phyloP scores from a whole-genome alignment of 2,888 invertebrate species.

The Chesias legatella region DNA sequence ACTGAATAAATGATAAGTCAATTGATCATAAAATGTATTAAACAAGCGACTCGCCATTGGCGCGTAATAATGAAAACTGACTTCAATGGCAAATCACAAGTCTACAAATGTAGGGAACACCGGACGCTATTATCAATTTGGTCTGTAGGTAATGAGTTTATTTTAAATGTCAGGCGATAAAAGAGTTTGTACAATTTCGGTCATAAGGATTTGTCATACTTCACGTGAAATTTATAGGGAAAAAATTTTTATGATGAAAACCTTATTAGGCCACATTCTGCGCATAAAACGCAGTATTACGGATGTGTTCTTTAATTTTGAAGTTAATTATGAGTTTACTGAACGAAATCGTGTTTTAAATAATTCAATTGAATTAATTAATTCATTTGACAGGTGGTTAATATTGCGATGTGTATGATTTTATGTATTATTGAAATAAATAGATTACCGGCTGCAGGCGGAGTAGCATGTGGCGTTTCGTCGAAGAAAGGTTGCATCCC shows the following conservation, averaged over 20 bases:
- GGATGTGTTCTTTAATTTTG: too few species aligned
- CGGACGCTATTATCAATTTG: conserved; percentile 63
- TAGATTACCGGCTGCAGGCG: conserved; percentile 65
- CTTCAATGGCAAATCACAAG: conserved; percentile 30
- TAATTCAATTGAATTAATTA: too few species aligned
- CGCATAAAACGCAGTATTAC: too few species aligned
- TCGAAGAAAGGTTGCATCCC: conserved; percentile 77
- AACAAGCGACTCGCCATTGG: conserved; percentile 52
- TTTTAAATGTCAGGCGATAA: conserved; percentile 22
- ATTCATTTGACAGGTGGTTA: too few species aligned
- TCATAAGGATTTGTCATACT: conserved; percentile 11
- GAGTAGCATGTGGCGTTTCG: conserved; percentile 74
- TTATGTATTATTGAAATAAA: too few species aligned
- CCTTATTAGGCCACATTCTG: too few species aligned
- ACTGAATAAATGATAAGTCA: conserved; percentile 47
- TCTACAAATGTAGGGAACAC: conserved; percentile 26
- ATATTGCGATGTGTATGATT: background rate
- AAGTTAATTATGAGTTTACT: too few species aligned
- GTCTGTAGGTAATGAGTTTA: conserved; percentile 25
- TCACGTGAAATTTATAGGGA: background rate
- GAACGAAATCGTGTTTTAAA: too few species aligned
- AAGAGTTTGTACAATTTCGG: conserved; percentile 14
- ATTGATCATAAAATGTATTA: conserved; percentile 44
- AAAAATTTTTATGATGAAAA: too few species aligned
- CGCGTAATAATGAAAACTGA: conserved; percentile 38